Conservation (phyloP, 2,113 vertebrate genomes). For the Oostethus manadensis region DNA sequence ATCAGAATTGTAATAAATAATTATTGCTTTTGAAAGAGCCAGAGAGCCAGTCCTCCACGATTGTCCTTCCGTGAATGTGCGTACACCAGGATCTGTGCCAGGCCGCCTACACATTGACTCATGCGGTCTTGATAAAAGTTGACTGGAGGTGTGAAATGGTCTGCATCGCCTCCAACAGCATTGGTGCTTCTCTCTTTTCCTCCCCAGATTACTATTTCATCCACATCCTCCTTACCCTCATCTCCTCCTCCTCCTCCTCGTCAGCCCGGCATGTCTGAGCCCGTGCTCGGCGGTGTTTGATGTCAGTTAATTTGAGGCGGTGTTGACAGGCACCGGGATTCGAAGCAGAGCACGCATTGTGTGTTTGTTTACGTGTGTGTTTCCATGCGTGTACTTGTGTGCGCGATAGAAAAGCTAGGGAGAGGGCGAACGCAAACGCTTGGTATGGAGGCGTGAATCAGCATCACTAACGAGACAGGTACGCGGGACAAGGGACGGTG, state of each 20-base stretch:
- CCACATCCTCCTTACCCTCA: slow-evolving; percentile 19
- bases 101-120: too few species aligned
- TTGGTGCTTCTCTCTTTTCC: slow-evolving; percentile 3
- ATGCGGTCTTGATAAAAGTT: neutral
- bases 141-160: neutral
- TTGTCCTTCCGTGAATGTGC: neutral
- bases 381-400: slow-evolving; percentile 21
- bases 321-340: slow-evolving; percentile 74
- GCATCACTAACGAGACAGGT: neutral
- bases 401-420: neutral
- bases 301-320: slow-evolving; percentile 77
- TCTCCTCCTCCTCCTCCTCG: slow-evolving; percentile 28
- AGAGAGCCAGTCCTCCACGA: neutral
- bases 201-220: slow-evolving; percentile 12
- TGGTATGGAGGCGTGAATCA: neutral
- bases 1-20: too few species aligned
- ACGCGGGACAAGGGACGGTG: slow-evolving; percentile 8
- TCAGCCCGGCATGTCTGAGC: slow-evolving; percentile 72
- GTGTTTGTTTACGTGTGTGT: slow-evolving; percentile 33
- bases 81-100: neutral
- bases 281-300: slow-evolving; percentile 76
- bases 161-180: neutral
- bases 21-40: too few species aligned
- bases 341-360: slow-evolving; percentile 41
- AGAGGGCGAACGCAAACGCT: slow-evolving; percentile 1